A percentile compares a stretch with the other conserved stretches of the same genome.
phyloP scores from a whole-genome alignment of 2,113 vertebrate genomes.

The Eurypyga helias region DNA sequence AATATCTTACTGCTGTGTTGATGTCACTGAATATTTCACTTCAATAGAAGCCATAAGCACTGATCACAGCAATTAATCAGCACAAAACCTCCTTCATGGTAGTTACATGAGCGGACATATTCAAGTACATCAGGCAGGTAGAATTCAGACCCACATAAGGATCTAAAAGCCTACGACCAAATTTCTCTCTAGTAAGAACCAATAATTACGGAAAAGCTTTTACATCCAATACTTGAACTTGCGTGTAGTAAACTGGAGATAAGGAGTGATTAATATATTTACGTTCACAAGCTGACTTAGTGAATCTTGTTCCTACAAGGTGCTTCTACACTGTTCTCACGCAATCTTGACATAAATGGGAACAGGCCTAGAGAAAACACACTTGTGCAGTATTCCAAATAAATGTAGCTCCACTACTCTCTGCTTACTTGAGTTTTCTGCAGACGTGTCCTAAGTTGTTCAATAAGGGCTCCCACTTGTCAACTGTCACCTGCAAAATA shows the following conservation, averaged over 20 bases:
- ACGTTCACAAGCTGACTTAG: not conserved
- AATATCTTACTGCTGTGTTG: not conserved
- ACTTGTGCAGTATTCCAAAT: not conserved
- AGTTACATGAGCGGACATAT: not conserved
- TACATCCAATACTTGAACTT: not conserved
- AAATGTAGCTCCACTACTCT: not conserved
- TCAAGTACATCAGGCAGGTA: not conserved
- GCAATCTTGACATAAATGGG: not conserved
- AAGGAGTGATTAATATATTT: not conserved
- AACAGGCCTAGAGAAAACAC: not conserved
- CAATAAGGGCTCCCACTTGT: slow-evolving; percentile 97
- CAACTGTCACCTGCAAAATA: slow-evolving; percentile 92
- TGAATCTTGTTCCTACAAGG: not conserved
- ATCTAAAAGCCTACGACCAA: not conserved
- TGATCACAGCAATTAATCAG: not conserved
- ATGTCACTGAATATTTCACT: not conserved
- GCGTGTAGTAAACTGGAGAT: not conserved
- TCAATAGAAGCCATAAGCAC: not conserved
- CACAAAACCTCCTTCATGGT: not conserved
- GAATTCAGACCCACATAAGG: not conserved
- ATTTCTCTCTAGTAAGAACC: not conserved
- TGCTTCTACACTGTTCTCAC: not conserved
- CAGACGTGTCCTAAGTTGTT: slow-evolving; percentile 98
- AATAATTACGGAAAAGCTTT: not conserved
- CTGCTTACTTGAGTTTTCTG: slow-evolving; percentile 95